Evolutionary conservation across 2,797 vertebrate genomes (phyloP), one percentile per base, ranked within the genome.

Genomic region (Sebastes taczanowskii): DNA sequence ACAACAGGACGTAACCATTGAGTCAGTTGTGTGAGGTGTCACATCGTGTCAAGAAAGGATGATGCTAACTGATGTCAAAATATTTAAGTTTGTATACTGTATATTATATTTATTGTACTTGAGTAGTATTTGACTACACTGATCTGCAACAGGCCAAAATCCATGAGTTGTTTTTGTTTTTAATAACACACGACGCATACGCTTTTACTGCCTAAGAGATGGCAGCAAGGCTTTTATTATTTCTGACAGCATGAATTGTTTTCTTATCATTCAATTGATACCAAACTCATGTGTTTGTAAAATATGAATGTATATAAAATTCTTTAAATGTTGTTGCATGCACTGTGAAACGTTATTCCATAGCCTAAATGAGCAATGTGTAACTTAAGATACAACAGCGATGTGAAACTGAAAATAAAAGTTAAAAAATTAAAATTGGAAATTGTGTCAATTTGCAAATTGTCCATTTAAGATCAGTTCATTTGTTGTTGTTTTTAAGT

Each of bases 81-180:
- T n/a, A 52, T 52, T 52, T 9, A 52, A 52, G 18, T 52, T 52
- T 52, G 20, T 46, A 18, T 18, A 46, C 42, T 46, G 42, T 46
- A 46, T 18, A 52, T 8, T 52, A 52, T 52, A 52, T 52, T 52
- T 10, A n/a, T 52, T 52, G 49, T 34, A 46, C 65, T 79, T 8
- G 38, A 46, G 16, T 46, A 72, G 61, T 75, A 63, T 55, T 25
- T 67, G 8, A 63, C 1, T 6, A 46, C 4, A 14, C 4, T 74
- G 69, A 59, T 42, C 66, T 80, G 53, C 66, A 82, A 13, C 70
- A 82, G 74, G 66, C 18, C 5, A 1, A 42, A 60, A 29, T 6
- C 9, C 5, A 58, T 10, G 4, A 18, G 16, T 11, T 25, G 1
- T 13, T 4, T 59, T 11, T 53, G 14, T 59, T 56, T 27, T 8